Base-by-base conservation (phyloP, 2,888 invertebrate genomes). In the Sinohyriopsis cumingii region DNA sequence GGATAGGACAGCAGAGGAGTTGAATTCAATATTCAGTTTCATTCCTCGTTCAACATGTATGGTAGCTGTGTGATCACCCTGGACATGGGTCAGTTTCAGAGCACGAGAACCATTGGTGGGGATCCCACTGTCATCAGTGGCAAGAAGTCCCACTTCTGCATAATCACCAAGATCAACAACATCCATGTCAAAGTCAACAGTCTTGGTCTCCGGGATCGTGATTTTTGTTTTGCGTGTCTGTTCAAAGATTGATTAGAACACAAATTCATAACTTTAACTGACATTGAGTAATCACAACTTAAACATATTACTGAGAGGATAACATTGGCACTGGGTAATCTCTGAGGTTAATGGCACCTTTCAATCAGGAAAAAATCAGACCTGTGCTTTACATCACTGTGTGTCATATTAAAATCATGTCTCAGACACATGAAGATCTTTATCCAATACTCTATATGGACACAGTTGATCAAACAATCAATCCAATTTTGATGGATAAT, bases 11-110 rank as follows among this genome's bases (percentile, higher is more conserved):
- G 85, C 81, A 9, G 80, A 73, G 25, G 77, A 69, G 55, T 82
- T 76, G 73, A 81, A 84, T 64, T 82, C 80, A 28, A 85, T 85
- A 71, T 84, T 81, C 5, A 84, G 77, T 77, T 78, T 80, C 76
- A 82, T 83, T 20, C 77, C 72, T 18, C 75, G 69, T 61, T 82
- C 83, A 12, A 84, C 77, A 63, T 85, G 83, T 7, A 84, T 71
- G 1, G 74, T 77, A 9, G 83, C 84, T 33, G 83, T 84, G 69
- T 78, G 73, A 66, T 85, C 85, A n/a, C 85, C 85, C 24, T 74
- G 78, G 0, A 83, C 82, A 45, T 67, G 67, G 25, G 75, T 73
- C 19, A 81, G 69, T n/a, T 69, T 71, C 67, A 78, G 65, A 25
- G 64, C 22, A 56, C 68, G 69, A 24, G 45, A 9, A 1, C 82